Conservation (phyloP, 2,797 vertebrate genomes). For the Sebastiscus tertius region DNA sequence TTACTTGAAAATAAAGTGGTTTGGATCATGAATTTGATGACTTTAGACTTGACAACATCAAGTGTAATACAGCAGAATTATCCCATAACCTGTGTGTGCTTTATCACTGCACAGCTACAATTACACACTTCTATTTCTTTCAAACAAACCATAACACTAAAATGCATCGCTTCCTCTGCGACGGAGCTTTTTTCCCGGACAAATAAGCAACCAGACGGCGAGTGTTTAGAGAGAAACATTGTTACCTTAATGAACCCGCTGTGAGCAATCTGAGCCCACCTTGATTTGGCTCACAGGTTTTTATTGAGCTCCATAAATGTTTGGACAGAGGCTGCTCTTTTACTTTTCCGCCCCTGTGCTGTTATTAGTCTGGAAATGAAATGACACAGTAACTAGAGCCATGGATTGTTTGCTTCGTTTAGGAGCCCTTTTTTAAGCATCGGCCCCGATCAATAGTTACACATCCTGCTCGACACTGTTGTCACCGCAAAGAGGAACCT, state of each 20-base stretch:
- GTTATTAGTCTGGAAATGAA: slow-evolving; percentile 26
- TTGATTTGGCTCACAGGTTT: slow-evolving; percentile 34
- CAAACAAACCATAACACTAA: background rate
- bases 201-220: background rate
- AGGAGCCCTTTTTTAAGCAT: background rate
- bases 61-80: background rate
- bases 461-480: background rate
- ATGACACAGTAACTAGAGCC: slow-evolving; percentile 10
- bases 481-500: background rate
- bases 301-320: slow-evolving; percentile 39
- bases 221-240: slow-evolving; percentile 16
- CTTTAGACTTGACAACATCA: background rate
- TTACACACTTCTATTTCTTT: background rate
- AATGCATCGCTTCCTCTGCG: background rate
- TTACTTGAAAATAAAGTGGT: background rate
- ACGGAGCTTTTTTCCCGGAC: background rate
- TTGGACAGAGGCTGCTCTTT: slow-evolving; percentile 26
- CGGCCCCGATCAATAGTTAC: background rate
- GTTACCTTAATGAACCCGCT: slow-evolving; percentile 40
- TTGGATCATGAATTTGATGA: background rate
- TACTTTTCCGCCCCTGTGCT: background rate
- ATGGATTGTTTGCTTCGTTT: slow-evolving; percentile 21
- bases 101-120: background rate
- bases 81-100: background rate
- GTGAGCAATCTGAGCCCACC: slow-evolving; percentile 25